Evolutionary conservation across 2,113 vertebrate genomes (phyloP).

Genomic region (Fukomys damarensis): DNA sequence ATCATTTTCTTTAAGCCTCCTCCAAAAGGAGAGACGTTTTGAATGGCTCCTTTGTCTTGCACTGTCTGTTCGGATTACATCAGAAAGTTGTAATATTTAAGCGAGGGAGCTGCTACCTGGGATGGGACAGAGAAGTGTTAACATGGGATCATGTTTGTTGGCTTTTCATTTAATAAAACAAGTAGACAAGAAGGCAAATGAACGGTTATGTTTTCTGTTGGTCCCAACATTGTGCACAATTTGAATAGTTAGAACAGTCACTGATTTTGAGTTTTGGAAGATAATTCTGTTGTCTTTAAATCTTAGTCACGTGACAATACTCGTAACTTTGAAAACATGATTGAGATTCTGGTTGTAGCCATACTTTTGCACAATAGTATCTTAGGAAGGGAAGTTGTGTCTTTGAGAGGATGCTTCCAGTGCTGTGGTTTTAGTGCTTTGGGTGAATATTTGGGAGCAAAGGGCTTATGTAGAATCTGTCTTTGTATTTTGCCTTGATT

Average conservation of each 20-base stretch:
- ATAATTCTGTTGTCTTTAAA: not conserved
- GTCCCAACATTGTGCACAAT: not conserved
- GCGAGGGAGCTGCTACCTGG: not conserved
- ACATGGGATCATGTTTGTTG: not conserved
- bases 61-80: conserved; percentile 63
- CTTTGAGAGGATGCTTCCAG: conserved; percentile 52
- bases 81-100: conserved; percentile 45
- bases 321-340: not conserved
- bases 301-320: not conserved
- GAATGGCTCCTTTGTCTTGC: conserved; percentile 83
- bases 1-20: conserved; percentile 79
- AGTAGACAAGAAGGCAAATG: not conserved
- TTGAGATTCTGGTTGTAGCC: not conserved
- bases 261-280: not conserved
- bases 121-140: conserved; percentile 49
- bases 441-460: not conserved
- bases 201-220: not conserved
- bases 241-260: not conserved
- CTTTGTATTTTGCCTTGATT: not conserved
- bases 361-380: conserved; percentile 63
- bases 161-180: conserved; percentile 54
- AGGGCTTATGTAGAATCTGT: not conserved
- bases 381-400: conserved; percentile 63
- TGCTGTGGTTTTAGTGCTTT: conserved; percentile 69
- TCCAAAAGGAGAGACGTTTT: conserved; percentile 66